A percentile compares a stretch with the other conserved stretches of the same genome.
Conservation (phyloP, 2,113 vertebrate species). For the Plecotus auritus region DNA sequence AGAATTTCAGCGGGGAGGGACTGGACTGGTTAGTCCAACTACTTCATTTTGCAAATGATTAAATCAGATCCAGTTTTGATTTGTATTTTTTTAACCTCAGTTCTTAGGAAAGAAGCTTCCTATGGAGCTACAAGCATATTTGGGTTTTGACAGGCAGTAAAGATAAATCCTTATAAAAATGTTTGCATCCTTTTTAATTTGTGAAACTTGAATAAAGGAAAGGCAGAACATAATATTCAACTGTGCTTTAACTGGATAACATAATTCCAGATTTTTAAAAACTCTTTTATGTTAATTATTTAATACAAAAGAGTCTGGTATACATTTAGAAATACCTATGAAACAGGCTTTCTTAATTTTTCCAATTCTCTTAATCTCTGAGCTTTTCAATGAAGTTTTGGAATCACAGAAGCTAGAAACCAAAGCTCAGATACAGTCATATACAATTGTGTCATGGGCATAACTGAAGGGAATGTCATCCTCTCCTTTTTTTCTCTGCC, state of each 20-base stretch:
- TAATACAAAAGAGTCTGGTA: neutral
- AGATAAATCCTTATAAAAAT: neutral
- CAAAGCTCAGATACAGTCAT: fast-evolving
- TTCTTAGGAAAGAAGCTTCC: neutral
- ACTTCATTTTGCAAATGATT: neutral
- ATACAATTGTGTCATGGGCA: neutral
- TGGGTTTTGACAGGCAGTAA: neutral
- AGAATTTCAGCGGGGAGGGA: neutral
- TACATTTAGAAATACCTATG: neutral
- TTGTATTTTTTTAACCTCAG: neutral
- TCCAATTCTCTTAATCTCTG: neutral
- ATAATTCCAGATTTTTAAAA: neutral
- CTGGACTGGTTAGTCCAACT: neutral
- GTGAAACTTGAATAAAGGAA: neutral
- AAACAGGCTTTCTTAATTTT: neutral
- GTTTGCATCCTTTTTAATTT: neutral
- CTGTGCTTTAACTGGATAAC: neutral
- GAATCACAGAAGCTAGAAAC: neutral
- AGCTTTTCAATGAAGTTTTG: neutral
- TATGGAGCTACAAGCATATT: neutral
- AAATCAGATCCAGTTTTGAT: neutral
- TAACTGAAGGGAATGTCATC: neutral
- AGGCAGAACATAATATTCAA: neutral
- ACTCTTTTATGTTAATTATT: neutral
- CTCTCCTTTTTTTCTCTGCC: neutral